Base-by-base conservation (phyloP, 2,888 invertebrate genomes). In the Agrilus mali region DNA sequence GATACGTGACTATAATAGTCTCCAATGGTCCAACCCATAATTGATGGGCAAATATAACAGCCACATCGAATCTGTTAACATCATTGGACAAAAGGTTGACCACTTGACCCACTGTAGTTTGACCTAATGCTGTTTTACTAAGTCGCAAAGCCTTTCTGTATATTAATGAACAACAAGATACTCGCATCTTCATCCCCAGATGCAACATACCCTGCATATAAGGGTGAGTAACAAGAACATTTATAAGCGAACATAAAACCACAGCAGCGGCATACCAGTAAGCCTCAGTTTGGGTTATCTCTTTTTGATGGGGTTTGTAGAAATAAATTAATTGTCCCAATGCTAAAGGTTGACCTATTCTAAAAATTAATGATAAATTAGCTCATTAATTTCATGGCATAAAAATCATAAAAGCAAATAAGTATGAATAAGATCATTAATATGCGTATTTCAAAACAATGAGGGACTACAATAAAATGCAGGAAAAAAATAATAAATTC, bases 1-100 rank as follows among this genome's bases (percentile, higher is more conserved):
- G 74, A 56, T 75, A 80, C 3, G 85, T 75, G n/a, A 86, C 80
- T 34, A 86, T 73, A 0, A 80, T 59, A 14, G 86, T 82, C 64
- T 90, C 84, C 1, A 90, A 60, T 0, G 92, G 92, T 0, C 86
- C 86, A 16, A 89, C 70, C 74, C 89, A 82, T 5, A 93, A 65
- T 58, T 86, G 89, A 62, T 89, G 85, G 15, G 87, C 66, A 60
- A 88, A 88, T 41, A 87, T 68, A 15, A 82, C 74, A 7, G 83
- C 82, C 66, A 86, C 75, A 64, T 93, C 92, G 64, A 93, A 89
- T 46, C 90, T 77, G 57, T 86, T 87, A 50, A 96, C 89, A 65
- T 97, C 96, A 60, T 95, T 97, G 1, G 95, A 92, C 45, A 97
- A 70, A n/a, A 96, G 75, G 64, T 95, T 95, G 27, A 95, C 90